Evolutionary conservation across 2,888 invertebrate species (phyloP).

Genomic region (Trisateles emortualis): DNA sequence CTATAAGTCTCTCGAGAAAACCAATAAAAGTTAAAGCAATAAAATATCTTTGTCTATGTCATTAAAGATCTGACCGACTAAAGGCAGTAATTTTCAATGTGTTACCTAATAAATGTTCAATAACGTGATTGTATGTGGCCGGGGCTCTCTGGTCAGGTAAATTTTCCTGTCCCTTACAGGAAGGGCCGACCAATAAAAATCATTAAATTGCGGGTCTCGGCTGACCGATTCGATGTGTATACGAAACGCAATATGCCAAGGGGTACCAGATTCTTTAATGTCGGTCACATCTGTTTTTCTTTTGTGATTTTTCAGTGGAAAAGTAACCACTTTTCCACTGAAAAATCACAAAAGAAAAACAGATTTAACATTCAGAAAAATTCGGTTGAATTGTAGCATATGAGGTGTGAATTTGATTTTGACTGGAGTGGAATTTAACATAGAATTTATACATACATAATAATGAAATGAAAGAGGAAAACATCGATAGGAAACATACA

Average conservation of each 20-base stretch:
- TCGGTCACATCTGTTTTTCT: slow-evolving; percentile 42
- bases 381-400: too few species aligned
- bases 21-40: too few species aligned
- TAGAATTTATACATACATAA: too few species aligned
- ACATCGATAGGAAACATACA: too few species aligned
- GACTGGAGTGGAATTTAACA: too few species aligned
- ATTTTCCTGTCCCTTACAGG: slow-evolving; percentile 69
- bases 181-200: slow-evolving; percentile 74
- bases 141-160: slow-evolving; percentile 65
- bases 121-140: slow-evolving; percentile 69
- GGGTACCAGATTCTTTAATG: slow-evolving; percentile 60
- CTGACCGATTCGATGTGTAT: slow-evolving; percentile 58
- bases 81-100: slow-evolving; percentile 65
- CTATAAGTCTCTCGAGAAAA: too few species aligned
- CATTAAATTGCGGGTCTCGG: slow-evolving; percentile 72
- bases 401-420: too few species aligned
- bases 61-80: too few species aligned
- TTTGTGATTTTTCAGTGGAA: slow-evolving; percentile 27
- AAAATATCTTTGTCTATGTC: too few species aligned
- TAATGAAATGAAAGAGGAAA: too few species aligned
- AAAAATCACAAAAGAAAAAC: slow-evolving; percentile 29
- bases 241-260: slow-evolving; percentile 64
- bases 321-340: too few species aligned
- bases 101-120: slow-evolving; percentile 75
- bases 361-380: too few species aligned